Evolutionary conservation across 2,888 invertebrate species (phyloP).

Genomic region (Xanthia togata): DNA sequence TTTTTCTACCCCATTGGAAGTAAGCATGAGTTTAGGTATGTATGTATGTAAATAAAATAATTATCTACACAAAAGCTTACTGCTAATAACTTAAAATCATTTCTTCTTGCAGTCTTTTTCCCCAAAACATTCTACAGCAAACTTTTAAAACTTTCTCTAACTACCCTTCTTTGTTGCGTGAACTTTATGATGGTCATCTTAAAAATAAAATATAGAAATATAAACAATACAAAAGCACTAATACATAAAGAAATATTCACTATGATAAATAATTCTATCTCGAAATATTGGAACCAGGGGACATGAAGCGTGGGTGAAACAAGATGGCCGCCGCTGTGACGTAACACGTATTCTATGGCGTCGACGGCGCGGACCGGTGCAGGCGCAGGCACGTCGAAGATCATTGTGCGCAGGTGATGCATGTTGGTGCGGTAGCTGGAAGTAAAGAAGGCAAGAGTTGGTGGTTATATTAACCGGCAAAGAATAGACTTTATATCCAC

Average conservation of each 20-base stretch:
- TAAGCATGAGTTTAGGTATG: neutral
- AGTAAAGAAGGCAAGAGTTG: too few relatives aligned
- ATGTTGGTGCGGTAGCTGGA: slow-evolving; percentile 45
- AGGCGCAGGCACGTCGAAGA: slow-evolving; percentile 32
- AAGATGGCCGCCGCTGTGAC: slow-evolving; percentile 31
- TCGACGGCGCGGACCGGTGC: slow-evolving; percentile 41
- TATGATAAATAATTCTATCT: slow-evolving; percentile 41
- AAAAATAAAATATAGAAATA: slow-evolving; percentile 19
- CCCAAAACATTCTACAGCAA: slow-evolving; percentile 5
- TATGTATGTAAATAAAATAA: neutral
- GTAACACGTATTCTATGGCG: slow-evolving; percentile 45
- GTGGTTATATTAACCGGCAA: too few relatives aligned
- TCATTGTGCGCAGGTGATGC: slow-evolving; percentile 13
- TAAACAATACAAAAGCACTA: slow-evolving; percentile 21
- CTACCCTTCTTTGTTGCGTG: neutral
- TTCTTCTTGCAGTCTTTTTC: neutral
- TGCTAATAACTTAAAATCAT: neutral
- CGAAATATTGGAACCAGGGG: slow-evolving; percentile 35
- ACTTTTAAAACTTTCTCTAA: slow-evolving; percentile 13
- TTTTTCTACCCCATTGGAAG: neutral
- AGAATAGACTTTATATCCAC: too few relatives aligned
- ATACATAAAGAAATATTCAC: neutral
- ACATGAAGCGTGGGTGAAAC: slow-evolving; percentile 23
- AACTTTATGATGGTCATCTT: slow-evolving; percentile 11
- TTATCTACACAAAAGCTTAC: neutral